These are phyloP conservation scores for Tholera decimalis DNA, from an alignment of 2,888 invertebrate species.

Conservation along the genomic window DNA sequence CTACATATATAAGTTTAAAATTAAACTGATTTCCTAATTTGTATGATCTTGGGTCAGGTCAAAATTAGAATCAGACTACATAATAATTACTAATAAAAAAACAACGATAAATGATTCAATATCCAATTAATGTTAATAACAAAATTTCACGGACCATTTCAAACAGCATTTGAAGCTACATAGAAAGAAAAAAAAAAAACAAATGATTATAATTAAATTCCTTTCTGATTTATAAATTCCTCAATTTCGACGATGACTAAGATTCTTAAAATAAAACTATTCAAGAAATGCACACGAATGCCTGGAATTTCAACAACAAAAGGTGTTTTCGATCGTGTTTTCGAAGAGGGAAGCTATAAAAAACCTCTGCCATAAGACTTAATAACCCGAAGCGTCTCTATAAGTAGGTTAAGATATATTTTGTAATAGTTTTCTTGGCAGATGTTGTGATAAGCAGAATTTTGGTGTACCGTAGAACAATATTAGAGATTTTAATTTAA, in stretches of 20 bases:
- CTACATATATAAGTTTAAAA: not conserved
- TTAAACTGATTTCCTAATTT: not conserved
- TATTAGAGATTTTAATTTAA: no score
- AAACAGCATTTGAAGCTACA: not conserved
- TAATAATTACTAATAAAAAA: not conserved
- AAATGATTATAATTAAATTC: not conserved
- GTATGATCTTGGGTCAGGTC: no score
- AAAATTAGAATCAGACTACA: not conserved
- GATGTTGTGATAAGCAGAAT: not conserved
- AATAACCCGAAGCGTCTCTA: conserved; percentile 29
- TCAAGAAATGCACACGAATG: conserved; percentile 44
- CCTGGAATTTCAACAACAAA: conserved; percentile 42
- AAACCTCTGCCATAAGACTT: conserved; percentile 36
- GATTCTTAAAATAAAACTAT: conserved; percentile 26
- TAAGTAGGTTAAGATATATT: conserved; percentile 60
- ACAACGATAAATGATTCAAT: not conserved
- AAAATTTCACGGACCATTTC: not conserved
- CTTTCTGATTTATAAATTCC: conserved; percentile 17
- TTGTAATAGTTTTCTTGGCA: conserved; percentile 50
- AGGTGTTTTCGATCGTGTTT: conserved; percentile 33
- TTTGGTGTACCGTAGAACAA: conserved; percentile 37
- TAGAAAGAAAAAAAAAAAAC: not conserved
- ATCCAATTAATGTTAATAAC: not conserved
- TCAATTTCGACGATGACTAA: conserved; percentile 33
- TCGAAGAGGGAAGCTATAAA: conserved; percentile 47